Base-by-base conservation (phyloP, 2,888 invertebrate genomes). In the Apamea sordens region DNA sequence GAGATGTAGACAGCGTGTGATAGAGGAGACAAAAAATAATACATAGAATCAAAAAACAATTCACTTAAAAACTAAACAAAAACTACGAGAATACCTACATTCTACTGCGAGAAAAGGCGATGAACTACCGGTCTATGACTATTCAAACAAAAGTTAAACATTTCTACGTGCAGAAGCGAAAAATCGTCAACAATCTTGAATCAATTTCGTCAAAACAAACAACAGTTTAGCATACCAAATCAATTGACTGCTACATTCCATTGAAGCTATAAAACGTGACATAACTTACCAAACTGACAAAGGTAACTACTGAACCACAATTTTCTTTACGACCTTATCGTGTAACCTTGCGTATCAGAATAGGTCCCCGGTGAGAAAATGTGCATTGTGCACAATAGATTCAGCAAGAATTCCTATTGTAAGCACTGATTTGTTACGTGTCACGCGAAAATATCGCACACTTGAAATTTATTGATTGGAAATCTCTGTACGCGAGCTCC, bases 401-500 rank as follows among this genome's bases (percentile, higher is more conserved):
- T 88, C 81, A 83, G 74, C 74, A 79, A 88, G 90, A 90, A 89
- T 89, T 87, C 86, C 91, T 90, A 90, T 91, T 92, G 91, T 91
- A 83, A 77, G 83, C 83, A 76, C 88, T 91, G 92, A 93, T 92
- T 93, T 92, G 92, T 90, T 89, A 87, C 84, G 79, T 85, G 89
- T 85, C 87, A 82, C 82, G 75, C 86, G 89, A 88, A 89, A 86
- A 86, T 88, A 89, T 89, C 87, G 87, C 81, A 75, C 89, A 84
- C 84, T 85, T 86, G 88, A 86, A 90, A 88, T 86, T 88, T 89
- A 85, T 85, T 76, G 82, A 87, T 88, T 83, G 82, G 80, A 87
- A 87, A 85, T 73, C 75, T 80, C 82, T 76, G 63, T 70, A 69
- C 68, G 75, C 73, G 59, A 76, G 32, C 72, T 83, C 70, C 41